phyloP scores from a whole-genome alignment of 2,888 invertebrate genomes.

The Cantharis rufa region DNA sequence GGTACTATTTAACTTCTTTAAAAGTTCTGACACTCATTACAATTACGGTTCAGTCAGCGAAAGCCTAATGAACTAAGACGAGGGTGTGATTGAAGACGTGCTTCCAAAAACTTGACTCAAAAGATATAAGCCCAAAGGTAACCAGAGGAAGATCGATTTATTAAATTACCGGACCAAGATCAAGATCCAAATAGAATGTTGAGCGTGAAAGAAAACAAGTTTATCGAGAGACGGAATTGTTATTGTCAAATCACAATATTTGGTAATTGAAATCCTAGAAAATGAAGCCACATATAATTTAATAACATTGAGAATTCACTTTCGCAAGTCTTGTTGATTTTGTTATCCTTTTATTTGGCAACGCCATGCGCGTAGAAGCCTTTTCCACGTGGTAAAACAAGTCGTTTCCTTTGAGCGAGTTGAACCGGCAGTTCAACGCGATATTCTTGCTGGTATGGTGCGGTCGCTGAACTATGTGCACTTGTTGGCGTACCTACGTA shows the following conservation, averaged over 20 bases:
- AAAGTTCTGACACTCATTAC: slow-evolving; percentile 8
- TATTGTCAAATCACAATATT: not conserved
- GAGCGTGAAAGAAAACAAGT: not conserved
- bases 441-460: slow-evolving; percentile 14
- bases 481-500: slow-evolving; percentile 20
- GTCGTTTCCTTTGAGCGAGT: slow-evolving; percentile 29
- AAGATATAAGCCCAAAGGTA: not conserved
- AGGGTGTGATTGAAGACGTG: slow-evolving; percentile 18
- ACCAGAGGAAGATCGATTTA: slow-evolving; percentile 1
- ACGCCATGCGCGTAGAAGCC: slow-evolving; percentile 24
- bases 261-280: not conserved
- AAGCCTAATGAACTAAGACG: slow-evolving; percentile 13
- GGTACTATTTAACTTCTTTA: slow-evolving; percentile 10
- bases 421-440: slow-evolving; percentile 30
- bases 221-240: not conserved
- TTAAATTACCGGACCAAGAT: not conserved
- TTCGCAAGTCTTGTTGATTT: not conserved
- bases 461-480: slow-evolving; percentile 26
- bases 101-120: not conserved
- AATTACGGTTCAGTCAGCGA: slow-evolving; percentile 11
- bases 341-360: not conserved
- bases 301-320: not conserved
- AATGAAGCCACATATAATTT: not conserved
- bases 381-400: slow-evolving; percentile 30
- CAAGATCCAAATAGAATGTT: not conserved